These are phyloP conservation scores for Eriocheir sinensis DNA, from an alignment of 1,140 invertebrate genomes.

Conservation along the genomic window DNA sequence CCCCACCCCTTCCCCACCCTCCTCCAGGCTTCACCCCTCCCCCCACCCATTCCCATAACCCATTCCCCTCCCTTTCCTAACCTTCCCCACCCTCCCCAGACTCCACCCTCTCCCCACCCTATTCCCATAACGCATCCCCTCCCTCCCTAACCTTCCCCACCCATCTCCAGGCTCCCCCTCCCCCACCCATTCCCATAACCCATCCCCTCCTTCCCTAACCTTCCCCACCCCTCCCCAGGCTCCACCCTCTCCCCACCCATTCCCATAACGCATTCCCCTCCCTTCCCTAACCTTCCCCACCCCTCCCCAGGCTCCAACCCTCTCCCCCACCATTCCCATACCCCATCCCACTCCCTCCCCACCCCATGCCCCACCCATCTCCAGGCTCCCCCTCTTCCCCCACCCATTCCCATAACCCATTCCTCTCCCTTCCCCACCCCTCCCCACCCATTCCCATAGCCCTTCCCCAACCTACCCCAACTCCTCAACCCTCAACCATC, in stretches of 20 bases:
- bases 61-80: not conserved
- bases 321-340: not conserved
- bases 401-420: not conserved
- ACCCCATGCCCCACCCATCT: not conserved
- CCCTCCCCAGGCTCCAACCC: not conserved
- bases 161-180: not conserved
- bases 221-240: not conserved
- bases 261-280: too few species aligned
- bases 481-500: too few species aligned
- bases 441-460: not conserved
- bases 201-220: not conserved
- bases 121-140: not conserved
- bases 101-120: not conserved
- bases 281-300: too few species aligned
- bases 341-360: not conserved
- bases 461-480: not conserved
- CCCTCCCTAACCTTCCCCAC: not conserved
- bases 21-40: not conserved
- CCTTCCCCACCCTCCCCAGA: not conserved
- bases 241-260: not conserved
- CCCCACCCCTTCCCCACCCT: not conserved
- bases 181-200: not conserved
- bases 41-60: not conserved
- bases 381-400: not conserved
- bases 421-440: not conserved